Percentiles rank a stretch among this genome's conserved stretches.
Conservation (phyloP, 1,140 invertebrate genomes). For the Euura saliciscinereae region DNA sequence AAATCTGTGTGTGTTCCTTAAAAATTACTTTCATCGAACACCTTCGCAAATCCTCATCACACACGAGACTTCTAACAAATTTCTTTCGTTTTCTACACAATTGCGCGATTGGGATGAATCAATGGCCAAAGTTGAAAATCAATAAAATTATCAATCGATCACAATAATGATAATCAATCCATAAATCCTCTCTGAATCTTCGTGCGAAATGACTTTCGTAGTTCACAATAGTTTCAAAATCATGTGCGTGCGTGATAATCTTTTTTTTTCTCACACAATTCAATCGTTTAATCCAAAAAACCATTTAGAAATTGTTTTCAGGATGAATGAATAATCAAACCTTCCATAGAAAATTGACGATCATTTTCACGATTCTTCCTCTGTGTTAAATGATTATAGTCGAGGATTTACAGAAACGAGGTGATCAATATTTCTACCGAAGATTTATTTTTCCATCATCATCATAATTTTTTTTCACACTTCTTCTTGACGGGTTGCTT, state of each 20-base stretch:
- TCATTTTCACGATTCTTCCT: too few relatives aligned
- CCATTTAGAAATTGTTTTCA: neutral
- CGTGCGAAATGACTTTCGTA: neutral
- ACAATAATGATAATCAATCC: neutral
- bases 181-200: neutral
- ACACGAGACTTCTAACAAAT: conserved; percentile 19
- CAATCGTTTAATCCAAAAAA: too few relatives aligned
- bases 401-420: conserved; percentile 9
- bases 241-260: too few relatives aligned
- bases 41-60: conserved; percentile 9
- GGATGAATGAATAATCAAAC: neutral
- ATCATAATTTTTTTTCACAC: neutral
- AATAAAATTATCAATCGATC: neutral
- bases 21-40: too few relatives aligned
- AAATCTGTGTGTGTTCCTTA: too few relatives aligned
- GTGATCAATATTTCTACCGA: neutral
- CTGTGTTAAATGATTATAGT: too few relatives aligned
- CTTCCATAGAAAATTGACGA: too few relatives aligned
- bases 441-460: neutral
- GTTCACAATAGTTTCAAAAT: too few relatives aligned
- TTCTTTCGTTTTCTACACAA: conserved; percentile 14
- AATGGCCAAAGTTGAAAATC: neutral
- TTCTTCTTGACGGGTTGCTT: neutral
- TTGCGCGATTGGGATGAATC: conserved; percentile 8
- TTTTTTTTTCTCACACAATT: too few relatives aligned